Evolutionary conservation across 2,888 invertebrate species (phyloP).

Genomic region (Galeopsomyia nigrocyanea): DNA sequence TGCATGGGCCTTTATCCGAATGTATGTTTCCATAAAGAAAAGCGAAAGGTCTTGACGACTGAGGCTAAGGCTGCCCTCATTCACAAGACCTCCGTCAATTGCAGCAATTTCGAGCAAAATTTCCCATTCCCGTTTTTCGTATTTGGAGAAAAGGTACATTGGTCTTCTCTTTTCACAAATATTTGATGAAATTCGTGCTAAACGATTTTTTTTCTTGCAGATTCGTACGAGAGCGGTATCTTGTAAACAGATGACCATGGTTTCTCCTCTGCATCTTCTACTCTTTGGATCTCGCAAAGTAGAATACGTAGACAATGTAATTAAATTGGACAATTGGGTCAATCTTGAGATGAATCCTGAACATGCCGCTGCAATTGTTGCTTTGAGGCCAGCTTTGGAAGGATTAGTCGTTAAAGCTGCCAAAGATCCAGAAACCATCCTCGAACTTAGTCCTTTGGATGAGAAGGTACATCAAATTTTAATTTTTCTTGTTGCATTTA

Average conservation of each 20-base stretch:
- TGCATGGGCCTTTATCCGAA: slow-evolving; percentile 96
- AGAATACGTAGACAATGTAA: slow-evolving; percentile 81
- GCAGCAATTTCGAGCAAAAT: slow-evolving; percentile 83
- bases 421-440: slow-evolving; percentile 82
- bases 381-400: slow-evolving; percentile 91
- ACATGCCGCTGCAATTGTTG: slow-evolving; percentile 85
- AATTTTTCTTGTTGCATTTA: too few species aligned
- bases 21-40: slow-evolving; percentile 95
- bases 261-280: slow-evolving; percentile 91
- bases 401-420: slow-evolving; percentile 85
- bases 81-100: slow-evolving; percentile 97
- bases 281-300: slow-evolving; percentile 93
- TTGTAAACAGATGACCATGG: slow-evolving; percentile 97
- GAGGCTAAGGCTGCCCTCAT: slow-evolving; percentile 95
- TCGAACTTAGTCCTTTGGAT: slow-evolving; percentile 76
- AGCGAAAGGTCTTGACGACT: slow-evolving; percentile 94
- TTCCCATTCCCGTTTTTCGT: slow-evolving; percentile 97
- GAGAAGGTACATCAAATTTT: slow-evolving; percentile 71
- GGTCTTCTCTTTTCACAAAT: neutral
- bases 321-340: slow-evolving; percentile 94
- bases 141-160: slow-evolving; percentile 91
- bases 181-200: neutral
- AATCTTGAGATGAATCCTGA: slow-evolving; percentile 87
- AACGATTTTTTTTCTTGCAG: slow-evolving; percentile 59
- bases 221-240: slow-evolving; percentile 95